Conservation (phyloP, 2,888 invertebrate genomes). For the Apeira syringaria region DNA sequence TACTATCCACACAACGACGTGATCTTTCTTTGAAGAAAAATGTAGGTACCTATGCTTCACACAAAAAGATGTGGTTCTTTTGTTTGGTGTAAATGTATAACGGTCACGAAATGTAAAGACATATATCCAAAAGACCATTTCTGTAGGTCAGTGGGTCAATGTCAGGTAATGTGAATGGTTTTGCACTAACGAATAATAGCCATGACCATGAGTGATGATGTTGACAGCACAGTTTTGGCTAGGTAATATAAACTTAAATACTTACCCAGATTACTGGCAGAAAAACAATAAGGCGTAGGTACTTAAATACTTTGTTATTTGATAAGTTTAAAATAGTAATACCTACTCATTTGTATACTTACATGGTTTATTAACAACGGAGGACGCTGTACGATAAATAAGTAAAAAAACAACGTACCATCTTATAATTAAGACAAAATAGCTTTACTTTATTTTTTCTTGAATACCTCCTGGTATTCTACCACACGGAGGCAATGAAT, state of each 20-base stretch:
- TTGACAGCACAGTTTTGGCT: slow-evolving; percentile 3
- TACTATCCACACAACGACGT: not conserved
- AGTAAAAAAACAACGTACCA: too few species aligned
- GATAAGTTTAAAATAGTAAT: too few species aligned
- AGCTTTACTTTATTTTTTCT: too few species aligned
- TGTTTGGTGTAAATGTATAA: slow-evolving; percentile 12
- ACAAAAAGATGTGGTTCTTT: slow-evolving; percentile 15
- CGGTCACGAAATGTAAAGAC: slow-evolving; percentile 10
- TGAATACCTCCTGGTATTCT: too few species aligned
- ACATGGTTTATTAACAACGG: too few species aligned
- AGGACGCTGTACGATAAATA: too few species aligned
- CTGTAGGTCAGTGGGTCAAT: slow-evolving; percentile 20
- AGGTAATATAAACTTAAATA: slow-evolving; percentile 2
- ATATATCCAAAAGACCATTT: slow-evolving; percentile 11
- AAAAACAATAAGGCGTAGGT: not conserved
- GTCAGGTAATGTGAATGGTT: slow-evolving; percentile 10
- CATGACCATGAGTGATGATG: slow-evolving; percentile 8
- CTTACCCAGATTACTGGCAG: slow-evolving; percentile 3
- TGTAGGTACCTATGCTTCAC: slow-evolving; percentile 13
- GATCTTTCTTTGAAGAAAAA: slow-evolving; percentile 4
- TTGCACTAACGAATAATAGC: slow-evolving; percentile 13
- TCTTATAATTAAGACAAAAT: too few species aligned
- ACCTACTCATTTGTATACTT: too few species aligned
- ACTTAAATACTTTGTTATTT: too few species aligned
- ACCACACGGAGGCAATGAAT: too few species aligned